Base-by-base conservation (phyloP, 2,113 vertebrate genomes). In the Triplophysa dalaica region DNA sequence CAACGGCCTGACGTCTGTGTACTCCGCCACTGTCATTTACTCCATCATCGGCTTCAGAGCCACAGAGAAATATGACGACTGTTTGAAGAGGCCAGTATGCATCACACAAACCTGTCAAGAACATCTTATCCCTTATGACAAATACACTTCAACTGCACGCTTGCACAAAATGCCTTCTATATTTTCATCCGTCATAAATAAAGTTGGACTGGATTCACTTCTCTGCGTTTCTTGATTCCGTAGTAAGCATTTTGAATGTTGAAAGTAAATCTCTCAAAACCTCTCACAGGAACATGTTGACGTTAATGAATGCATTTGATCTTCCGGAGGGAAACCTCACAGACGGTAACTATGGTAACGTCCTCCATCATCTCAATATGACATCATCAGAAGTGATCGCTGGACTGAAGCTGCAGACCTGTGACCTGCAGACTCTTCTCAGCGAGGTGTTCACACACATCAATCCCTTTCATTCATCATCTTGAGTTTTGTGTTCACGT, bases 1-100 rank as follows among this genome's bases (percentile, higher is more conserved):
- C 86, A 99, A 98, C 0, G 97, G 96, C 54, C 93, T 94, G 91
- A 99, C 97, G 0, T 99, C 98, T 0, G 81, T 99, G 66, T 99
- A 94, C 1, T 94, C 97, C 0, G 98, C 98, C 8, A 98, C 95
- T 0, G 97, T 99, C 45, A 93, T 99, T 78, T 99, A 99, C 65
- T 96, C 97, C 80, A 95, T 99, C 90, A 99, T 99, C 0, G 98
- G 98, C 75, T 99, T 99, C 92, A 94, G 97, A 1, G 97, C 98
- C 81, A 98, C 92, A 0, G 82, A 95, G 70, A 94, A 91, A 70
- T 98, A 83, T 0, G 97, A 99, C 0, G 92, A 92, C 48, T 99
- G 98, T 56, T 83, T 95, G 11, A 80, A 64, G 68, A 75, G 8
- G 95, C 95, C 87, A 84, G 92, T 79, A 4, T 9, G 1, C 14